Base-by-base conservation (phyloP, 2,113 vertebrate genomes). In the Xenus cinereus region DNA sequence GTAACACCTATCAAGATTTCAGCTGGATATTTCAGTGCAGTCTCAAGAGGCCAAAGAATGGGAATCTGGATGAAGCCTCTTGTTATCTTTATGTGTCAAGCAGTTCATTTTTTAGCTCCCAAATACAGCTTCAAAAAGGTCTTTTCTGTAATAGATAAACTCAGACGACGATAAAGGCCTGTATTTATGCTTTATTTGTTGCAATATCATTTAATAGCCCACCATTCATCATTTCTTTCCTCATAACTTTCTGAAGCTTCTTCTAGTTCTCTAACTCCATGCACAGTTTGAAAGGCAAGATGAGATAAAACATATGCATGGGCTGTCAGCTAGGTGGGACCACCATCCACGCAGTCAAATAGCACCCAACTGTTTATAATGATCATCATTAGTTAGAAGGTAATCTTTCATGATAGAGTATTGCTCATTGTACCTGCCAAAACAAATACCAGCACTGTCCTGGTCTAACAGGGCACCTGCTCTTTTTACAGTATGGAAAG, bases 351-450 rank as follows among this genome's bases (percentile, higher is more conserved):
- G 30, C 88, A 51, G 91, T 90, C 93, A 96, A 53, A 69, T 17
- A 94, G 74, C 95, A 93, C 95, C 91, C 83, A 71, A 14, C 41
- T 59, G 96, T 97, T 97, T 97, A 96, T 33, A 93, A 71, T 93
- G 86, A 88, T 81, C 77, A 84, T 94, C 95, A 89, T 92, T 81
- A 95, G 59, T 96, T 63, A 77, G 81, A 57, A 87, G 86, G 54
- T 87, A 91, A 97, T 97, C 93, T 93, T 91, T 81, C 83, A 76
- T 21, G 79, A 72, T 72, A 82, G 85, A 76, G 64, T 50, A 96
- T 73, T 94, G 81, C 53, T 94, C 51, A 24, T 24, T 57, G 60
- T 82, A 76, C 67, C 66, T 96, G 79, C 37, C 57, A 93, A 73
- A 97, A 94, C 68, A 94, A 35, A 64, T 27, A 68, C 32, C 16